Evolutionary conservation across 2,888 invertebrate species (phyloP).

Genomic region (Drosophila leonis): DNA sequence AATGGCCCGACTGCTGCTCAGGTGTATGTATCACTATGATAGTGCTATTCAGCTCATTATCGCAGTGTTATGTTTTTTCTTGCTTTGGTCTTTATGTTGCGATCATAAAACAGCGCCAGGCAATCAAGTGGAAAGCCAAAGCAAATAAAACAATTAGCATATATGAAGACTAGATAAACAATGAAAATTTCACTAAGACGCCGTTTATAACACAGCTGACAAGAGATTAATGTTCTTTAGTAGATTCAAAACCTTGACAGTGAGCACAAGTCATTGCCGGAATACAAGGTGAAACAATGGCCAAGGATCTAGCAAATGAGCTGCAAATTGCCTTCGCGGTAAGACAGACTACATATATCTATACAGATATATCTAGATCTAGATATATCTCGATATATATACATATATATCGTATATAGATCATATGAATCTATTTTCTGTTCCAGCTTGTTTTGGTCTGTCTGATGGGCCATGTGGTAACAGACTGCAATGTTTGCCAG

Average conservation of each 20-base stretch:
- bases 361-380: too few relatives aligned
- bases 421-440: neutral
- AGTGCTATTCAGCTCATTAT: slow-evolving; percentile 25
- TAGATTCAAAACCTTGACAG: slow-evolving; percentile 62
- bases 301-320: neutral
- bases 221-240: slow-evolving; percentile 48
- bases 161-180: slow-evolving; percentile 55
- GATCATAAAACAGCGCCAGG: slow-evolving; percentile 41
- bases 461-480: slow-evolving; percentile 24
- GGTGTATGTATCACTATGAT: slow-evolving; percentile 9
- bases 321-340: slow-evolving; percentile 30
- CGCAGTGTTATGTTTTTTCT: slow-evolving; percentile 17
- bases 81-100: slow-evolving; percentile 26
- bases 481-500: slow-evolving; percentile 82
- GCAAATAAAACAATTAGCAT: slow-evolving; percentile 72
- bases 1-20: slow-evolving; percentile 8
- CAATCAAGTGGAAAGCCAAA: slow-evolving; percentile 66
- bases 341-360: neutral
- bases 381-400: neutral
- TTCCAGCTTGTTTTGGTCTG: slow-evolving; percentile 41
- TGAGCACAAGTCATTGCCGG: slow-evolving; percentile 33
- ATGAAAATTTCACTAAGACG: slow-evolving; percentile 45
- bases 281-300: slow-evolving; percentile 29
- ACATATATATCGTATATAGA: neutral
- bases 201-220: slow-evolving; percentile 17